Evolutionary conservation across 1,140 invertebrate genomes (phyloP), one percentile per base, ranked within the genome.

Genomic region (Paralvinella palmiformis): DNA sequence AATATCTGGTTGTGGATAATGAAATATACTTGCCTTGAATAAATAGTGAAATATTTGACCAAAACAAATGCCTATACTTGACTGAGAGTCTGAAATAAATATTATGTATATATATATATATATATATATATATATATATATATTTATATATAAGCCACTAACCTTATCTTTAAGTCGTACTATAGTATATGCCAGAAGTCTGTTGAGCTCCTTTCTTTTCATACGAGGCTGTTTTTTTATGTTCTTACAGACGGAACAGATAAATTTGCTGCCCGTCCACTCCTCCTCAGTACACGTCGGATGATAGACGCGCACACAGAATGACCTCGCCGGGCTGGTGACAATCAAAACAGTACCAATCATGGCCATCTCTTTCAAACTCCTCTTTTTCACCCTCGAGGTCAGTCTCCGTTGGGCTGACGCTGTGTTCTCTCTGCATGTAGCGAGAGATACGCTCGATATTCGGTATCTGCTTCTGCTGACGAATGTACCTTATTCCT

Each of bases 311-410:
- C 88, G 80, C 69, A 74, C 89, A 91, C 53, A 77, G 72, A 10
- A 84, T 79, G 17, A 90, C 84, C 69, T 85, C 83, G 1, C 88
- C 88, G 7, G 84, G 83, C 45, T 82, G 72, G 71, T 91, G 88
- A 71, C 89, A 91, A 67, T 88, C 84, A 73, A 87, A 89, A 73
- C 89, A 91, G 71, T 90, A 91, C 84, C 86, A 88, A 76, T 91
- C 89, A 77, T 88, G 86, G 29, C 74, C 76, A 68, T 80, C 79
- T 44, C 73, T 75, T 48, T 76, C 73, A n/a, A n/a, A n/a, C n/a
- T n/a, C n/a, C n/a, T n/a, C n/a, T n/a, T n/a, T n/a, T n/a, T n/a
- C n/a, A n/a, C n/a, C n/a, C n/a, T n/a, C n/a, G n/a, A n/a, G n/a
- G n/a, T n/a, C n/a, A n/a, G n/a, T n/a, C 55, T 57, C 48, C 15